Conservation (phyloP, 2,888 invertebrate genomes). For the Smittia aterrima region DNA sequence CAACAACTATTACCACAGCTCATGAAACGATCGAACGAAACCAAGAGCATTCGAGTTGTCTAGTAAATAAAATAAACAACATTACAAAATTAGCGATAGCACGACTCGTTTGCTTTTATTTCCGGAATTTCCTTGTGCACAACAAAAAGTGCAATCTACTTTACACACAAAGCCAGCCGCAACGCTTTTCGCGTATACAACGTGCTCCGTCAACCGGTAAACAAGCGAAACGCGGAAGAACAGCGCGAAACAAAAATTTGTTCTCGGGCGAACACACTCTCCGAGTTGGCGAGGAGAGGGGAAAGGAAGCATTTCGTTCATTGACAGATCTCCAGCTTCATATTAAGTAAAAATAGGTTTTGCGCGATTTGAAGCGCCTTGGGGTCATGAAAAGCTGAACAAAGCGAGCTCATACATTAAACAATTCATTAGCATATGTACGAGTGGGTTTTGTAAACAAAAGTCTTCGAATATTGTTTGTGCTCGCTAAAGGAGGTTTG, state of each 20-base stretch:
- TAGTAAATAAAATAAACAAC: neutral
- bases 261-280: neutral
- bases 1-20: slow-evolving; percentile 7
- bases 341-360: neutral
- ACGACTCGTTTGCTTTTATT: slow-evolving; percentile 25
- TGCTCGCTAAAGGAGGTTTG: too few relatives aligned
- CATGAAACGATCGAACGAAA: neutral
- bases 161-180: slow-evolving; percentile 19
- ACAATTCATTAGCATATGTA: neutral
- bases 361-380: neutral
- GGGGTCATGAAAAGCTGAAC: neutral
- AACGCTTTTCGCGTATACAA: neutral
- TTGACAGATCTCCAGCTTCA: neutral
- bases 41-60: slow-evolving; percentile 1
- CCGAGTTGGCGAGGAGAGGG: neutral
- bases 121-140: slow-evolving; percentile 35
- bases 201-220: slow-evolving; percentile 30
- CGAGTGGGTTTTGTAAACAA: neutral
- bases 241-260: neutral
- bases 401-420: neutral
- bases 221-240: slow-evolving; percentile 39
- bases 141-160: slow-evolving; percentile 21
- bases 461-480: too few relatives aligned
- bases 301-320: neutral
- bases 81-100: slow-evolving; percentile 36